Evolutionary conservation across 2,888 invertebrate genomes (phyloP), one percentile per base, ranked within the genome.

Genomic region (Sminthurinus aureus): DNA sequence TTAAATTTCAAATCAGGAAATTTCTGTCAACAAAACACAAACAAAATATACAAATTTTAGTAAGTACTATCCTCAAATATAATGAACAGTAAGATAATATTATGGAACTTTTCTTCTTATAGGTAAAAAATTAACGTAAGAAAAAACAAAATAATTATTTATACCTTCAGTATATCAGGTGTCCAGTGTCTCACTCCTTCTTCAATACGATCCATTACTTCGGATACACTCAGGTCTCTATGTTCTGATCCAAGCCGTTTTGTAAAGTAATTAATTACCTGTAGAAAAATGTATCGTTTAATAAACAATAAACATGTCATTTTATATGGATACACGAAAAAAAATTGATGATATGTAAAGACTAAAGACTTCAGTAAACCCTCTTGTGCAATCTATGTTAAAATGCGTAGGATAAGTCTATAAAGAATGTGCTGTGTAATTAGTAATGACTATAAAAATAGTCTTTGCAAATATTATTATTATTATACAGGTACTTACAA

Each of bases 1-100:
- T 98, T 97, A 92, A 99, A 99, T 91, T 98, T 99, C 76, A 99
- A 91, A 89, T 99, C 99, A 0, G 99, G 99, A 91, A 99, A 98
- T 94, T 98, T 99, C 96, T 98, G 92, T 1, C 24, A 64, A 74
- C 69, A 85, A 85, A 86, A 81, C 82, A 71, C 80, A 83, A 20
- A 69, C 38, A 58, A 51, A 75, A 73, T 6, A 12, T 3, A 73
- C 38, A 18, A 12, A 64, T 64, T 64, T 64, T 64, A 64, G 15
- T 9, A 64, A 64, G 15, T 64, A 64, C 1, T n/a, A 6, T 38
- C 38, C 6, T 38, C 6, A 38, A 6, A 38, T 4, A 38, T 38
- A 8, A 9, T 18, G 9, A 1, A 64, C 1, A 64, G 6, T 71
- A 20, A 20, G 71, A 71, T 38, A 8, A 71, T 38, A 8, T 71